Evolutionary conservation across 2,113 vertebrate species (phyloP).

Genomic region (Zosterops japonicus): DNA sequence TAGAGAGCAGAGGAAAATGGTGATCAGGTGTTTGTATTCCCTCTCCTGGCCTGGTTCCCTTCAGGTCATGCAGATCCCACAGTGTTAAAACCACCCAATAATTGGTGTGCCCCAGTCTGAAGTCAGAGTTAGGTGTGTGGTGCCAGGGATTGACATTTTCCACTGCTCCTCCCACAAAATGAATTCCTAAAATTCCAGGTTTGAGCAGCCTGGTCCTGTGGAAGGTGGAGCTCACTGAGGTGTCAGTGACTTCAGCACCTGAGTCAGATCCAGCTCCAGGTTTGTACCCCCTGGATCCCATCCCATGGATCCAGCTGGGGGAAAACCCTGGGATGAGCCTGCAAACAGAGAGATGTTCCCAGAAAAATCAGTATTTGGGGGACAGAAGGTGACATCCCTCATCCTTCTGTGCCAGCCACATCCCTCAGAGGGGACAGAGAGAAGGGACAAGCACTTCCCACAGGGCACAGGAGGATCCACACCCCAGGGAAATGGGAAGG

Average conservation of each 20-base stretch:
- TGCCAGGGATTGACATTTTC: not conserved
- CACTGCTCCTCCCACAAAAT: not conserved
- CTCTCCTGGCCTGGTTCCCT: not conserved
- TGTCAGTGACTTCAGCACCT: not conserved
- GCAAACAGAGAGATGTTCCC: not conserved
- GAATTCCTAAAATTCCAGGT: not conserved
- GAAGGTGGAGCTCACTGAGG: not conserved
- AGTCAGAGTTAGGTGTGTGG: not conserved
- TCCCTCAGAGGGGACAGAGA: fast-evolving
- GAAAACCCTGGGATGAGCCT: not conserved
- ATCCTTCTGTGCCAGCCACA: fast-evolving
- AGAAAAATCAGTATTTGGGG: fast-evolving
- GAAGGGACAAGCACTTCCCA: too few species aligned
- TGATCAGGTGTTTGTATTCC: not conserved
- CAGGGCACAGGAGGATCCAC: not conserved
- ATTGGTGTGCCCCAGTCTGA: not conserved
- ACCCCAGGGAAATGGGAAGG: not conserved
- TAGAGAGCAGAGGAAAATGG: not conserved
- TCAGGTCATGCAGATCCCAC: not conserved
- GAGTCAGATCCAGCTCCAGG: not conserved
- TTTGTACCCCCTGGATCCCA: not conserved
- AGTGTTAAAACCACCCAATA: not conserved
- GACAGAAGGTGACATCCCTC: not conserved
- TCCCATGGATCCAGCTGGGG: not conserved
- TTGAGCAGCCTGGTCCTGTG: not conserved